These are phyloP conservation scores for Onthophagus taurus DNA, from an alignment of 1,140 invertebrate genomes.

Conservation along the genomic window DNA sequence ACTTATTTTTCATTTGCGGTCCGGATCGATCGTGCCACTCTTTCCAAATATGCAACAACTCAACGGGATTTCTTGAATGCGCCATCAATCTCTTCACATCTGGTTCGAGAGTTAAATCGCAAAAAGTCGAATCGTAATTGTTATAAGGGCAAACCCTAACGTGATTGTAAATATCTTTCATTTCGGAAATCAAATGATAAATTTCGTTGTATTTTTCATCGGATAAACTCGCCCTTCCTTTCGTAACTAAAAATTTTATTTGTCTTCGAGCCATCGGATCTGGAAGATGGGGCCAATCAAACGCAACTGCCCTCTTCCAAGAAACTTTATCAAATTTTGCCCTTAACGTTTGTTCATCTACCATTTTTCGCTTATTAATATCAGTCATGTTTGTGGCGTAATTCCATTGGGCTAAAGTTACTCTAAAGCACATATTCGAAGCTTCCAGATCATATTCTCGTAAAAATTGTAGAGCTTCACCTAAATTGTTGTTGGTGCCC, in stretches of 20 bases:
- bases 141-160: slow-evolving; percentile 61
- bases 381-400: slow-evolving; percentile 73
- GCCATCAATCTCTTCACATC: slow-evolving; percentile 53
- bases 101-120: slow-evolving; percentile 58
- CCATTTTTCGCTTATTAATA: slow-evolving; percentile 57
- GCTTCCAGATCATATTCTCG: slow-evolving; percentile 63
- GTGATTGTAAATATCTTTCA: slow-evolving; percentile 71
- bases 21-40: slow-evolving; percentile 71
- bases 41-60: slow-evolving; percentile 66
- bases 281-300: slow-evolving; percentile 54
- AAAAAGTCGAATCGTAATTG: slow-evolving; percentile 42
- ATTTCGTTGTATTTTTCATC: slow-evolving; percentile 70
- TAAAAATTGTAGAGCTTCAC: slow-evolving; percentile 59
- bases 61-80: slow-evolving; percentile 60
- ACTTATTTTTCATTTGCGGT: slow-evolving; percentile 62
- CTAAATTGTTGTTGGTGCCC: slow-evolving; percentile 60
- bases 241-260: slow-evolving; percentile 57
- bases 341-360: slow-evolving; percentile 57
- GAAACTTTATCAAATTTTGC: slow-evolving; percentile 64
- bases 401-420: slow-evolving; percentile 62
- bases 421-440: slow-evolving; percentile 56
- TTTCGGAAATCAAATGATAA: slow-evolving; percentile 61
- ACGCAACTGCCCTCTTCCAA: slow-evolving; percentile 59
- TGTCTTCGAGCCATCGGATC: slow-evolving; percentile 59
- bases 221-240: slow-evolving; percentile 60